Percentiles rank a stretch among this genome's conserved stretches.
phyloP scores from a whole-genome alignment of 92 coral and sea anemone genomes.

The Porites rus region DNA sequence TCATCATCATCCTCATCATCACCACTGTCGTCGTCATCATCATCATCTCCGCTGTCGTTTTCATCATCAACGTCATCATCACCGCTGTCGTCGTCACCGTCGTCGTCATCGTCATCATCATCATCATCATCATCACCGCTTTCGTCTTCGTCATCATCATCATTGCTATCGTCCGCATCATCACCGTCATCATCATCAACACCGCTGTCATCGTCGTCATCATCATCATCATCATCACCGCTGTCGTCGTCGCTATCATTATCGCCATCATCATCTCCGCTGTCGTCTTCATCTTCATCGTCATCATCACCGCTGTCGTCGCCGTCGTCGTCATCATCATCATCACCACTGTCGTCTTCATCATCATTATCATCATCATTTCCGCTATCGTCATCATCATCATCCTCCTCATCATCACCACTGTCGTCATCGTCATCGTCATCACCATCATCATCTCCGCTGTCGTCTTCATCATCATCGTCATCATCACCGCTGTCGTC shows the following conservation, averaged over 20 bases:
- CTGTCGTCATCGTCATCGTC: neutral
- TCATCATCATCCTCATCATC: neutral
- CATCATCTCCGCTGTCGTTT: neutral
- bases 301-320: too few species aligned
- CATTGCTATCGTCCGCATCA: neutral
- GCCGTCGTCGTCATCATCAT: too few species aligned
- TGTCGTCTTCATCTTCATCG: neutral
- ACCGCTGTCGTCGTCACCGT: neutral
- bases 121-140: neutral
- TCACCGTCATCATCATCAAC: too few species aligned
- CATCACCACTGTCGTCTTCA: neutral
- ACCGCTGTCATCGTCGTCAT: neutral
- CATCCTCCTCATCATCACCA: neutral
- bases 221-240: constrained; percentile 15
- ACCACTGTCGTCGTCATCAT: neutral
- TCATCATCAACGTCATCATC: neutral
- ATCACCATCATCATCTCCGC: neutral
- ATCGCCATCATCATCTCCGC: neutral
- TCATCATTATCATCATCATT: neutral
- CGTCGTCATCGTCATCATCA: neutral
- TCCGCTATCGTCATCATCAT: neutral
- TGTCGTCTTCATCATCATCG: neutral
- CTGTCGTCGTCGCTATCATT: neutral
- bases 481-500: neutral
- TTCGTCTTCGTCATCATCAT: neutral